Conservation (phyloP, 1,140 invertebrate genomes). For the Batillaria attramentaria region DNA sequence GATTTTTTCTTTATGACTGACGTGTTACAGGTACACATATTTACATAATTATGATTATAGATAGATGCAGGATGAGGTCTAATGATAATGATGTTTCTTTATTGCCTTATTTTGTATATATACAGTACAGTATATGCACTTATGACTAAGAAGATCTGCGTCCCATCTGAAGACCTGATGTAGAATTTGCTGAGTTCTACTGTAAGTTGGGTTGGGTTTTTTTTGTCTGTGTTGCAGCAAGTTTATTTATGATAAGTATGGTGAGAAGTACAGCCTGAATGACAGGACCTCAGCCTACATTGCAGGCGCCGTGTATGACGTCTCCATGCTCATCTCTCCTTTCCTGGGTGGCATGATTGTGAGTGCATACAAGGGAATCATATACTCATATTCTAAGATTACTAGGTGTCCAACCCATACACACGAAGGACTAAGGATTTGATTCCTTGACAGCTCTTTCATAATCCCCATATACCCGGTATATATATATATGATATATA, state of each 20-base stretch:
- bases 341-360: constrained; percentile 73
- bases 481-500: not conserved
- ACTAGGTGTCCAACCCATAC: not conserved
- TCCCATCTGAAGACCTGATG: not conserved
- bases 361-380: constrained; percentile 47
- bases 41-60: too few relatives aligned
- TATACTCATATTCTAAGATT: not conserved
- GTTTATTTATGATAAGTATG: constrained; percentile 71
- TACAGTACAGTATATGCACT: too few relatives aligned
- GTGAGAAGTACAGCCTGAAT: constrained; percentile 56
- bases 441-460: too few relatives aligned
- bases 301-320: constrained; percentile 72
- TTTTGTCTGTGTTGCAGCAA: constrained; percentile 63
- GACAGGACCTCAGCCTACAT: constrained; percentile 66
- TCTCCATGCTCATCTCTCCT: constrained; percentile 72
- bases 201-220: not conserved
- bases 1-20: not conserved
- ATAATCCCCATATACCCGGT: not conserved
- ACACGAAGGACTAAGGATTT: too few relatives aligned
- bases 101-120: too few relatives aligned
- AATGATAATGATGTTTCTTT: too few relatives aligned
- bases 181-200: not conserved
- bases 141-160: too few relatives aligned
- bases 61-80: too few relatives aligned
- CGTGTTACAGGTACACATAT: not conserved